These are phyloP conservation scores for Gallinago solitaria DNA, from an alignment of 2,797 vertebrate genomes.

Conservation along the genomic window DNA sequence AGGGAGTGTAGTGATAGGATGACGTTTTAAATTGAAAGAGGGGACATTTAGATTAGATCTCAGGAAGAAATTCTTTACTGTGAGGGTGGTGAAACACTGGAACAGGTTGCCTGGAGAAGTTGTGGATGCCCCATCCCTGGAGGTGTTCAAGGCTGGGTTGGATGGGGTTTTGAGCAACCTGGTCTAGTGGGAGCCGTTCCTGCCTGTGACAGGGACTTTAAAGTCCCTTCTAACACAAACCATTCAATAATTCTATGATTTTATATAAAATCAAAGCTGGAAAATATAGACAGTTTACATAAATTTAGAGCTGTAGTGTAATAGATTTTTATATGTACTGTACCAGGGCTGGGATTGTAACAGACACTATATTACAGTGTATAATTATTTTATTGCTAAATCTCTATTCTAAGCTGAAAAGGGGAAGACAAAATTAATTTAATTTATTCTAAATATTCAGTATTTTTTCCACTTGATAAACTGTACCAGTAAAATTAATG, in stretches of 20 bases:
- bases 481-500: background rate
- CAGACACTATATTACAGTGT: background rate
- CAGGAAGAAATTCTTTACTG: background rate
- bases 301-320: slow-evolving; percentile 21
- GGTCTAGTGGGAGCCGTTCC: background rate
- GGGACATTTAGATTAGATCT: background rate
- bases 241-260: background rate
- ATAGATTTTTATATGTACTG: background rate
- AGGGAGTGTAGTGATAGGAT: background rate
- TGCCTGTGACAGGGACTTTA: background rate
- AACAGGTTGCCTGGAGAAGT: background rate
- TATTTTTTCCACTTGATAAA: background rate
- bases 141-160: background rate
- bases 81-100: background rate
- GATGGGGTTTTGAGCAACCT: background rate
- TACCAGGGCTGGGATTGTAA: background rate
- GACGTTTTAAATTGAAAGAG: background rate
- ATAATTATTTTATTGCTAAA: background rate
- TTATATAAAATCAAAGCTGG: slow-evolving; percentile 37
- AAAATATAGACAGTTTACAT: slow-evolving; percentile 23
- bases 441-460: background rate
- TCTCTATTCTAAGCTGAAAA: background rate
- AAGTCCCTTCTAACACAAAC: background rate
- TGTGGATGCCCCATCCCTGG: background rate
- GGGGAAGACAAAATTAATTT: background rate